Conservation (phyloP, 35 echinoderm and acorn worm species). For the Lytechinus pictus region DNA sequence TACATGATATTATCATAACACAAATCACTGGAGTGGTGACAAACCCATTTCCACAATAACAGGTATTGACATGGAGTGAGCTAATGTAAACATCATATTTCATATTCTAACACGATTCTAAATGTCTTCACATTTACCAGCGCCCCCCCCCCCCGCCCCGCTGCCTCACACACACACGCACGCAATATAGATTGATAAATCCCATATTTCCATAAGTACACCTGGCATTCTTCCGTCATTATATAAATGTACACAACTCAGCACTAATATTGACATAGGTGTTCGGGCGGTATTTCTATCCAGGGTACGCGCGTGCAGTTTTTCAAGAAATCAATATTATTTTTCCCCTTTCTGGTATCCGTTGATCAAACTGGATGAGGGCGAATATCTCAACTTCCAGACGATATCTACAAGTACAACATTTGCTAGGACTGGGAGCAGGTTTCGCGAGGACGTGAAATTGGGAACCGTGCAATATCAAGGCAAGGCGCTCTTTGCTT, state of each 20-base stretch:
- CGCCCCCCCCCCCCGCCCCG: neutral
- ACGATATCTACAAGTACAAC: neutral
- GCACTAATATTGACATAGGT: slow-evolving; percentile 12
- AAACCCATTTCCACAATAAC: neutral
- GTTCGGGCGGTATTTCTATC: neutral
- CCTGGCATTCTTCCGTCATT: neutral
- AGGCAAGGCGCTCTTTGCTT: too few relatives aligned
- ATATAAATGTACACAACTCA: neutral
- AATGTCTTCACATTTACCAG: neutral
- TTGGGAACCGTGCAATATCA: too few relatives aligned
- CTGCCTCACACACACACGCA: neutral
- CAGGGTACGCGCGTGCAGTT: neutral
- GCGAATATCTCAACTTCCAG: neutral
- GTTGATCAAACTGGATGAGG: neutral
- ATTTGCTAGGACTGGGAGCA: neutral
- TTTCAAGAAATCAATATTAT: neutral
- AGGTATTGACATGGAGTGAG: neutral
- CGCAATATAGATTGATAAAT: neutral
- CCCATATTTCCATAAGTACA: neutral
- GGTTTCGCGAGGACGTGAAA: neutral
- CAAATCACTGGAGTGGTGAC: neutral
- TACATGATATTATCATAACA: neutral
- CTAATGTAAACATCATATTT: neutral
- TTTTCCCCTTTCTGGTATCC: neutral
- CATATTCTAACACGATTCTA: neutral